Base-by-base conservation (phyloP, 2,797 vertebrate species). In the Diceros bicornis region DNA sequence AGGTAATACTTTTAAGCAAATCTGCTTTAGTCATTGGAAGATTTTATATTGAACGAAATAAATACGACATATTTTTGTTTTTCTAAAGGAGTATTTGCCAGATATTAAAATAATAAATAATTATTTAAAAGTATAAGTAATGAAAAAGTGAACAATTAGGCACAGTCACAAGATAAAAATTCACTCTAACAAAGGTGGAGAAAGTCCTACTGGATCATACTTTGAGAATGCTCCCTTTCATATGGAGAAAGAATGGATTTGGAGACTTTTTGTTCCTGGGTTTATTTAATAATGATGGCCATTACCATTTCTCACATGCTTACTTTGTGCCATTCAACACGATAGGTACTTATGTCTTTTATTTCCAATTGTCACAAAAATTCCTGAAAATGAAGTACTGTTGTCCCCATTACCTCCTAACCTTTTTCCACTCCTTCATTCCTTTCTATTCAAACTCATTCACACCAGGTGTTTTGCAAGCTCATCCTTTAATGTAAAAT, bases 101-200 rank as follows among this genome's bases (percentile, higher is more conserved):
- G 34, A 29, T 50, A 47, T 23, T 72, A 71, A 96, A 83, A 83
- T 84, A 59, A 61, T 74, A 41, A 75, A 34, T 71, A 25, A 83
- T 89, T 94, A 94, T 44, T 57, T 94, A 55, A 94, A 81, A 84
- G 37, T 41, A 17, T 62, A 61, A 66, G 18, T 47, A 62, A 96
- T 90, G 37, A 77, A 77, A 82, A 77, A 37, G 21, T 77, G 37
- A 95, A 94, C 21, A 75, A 85, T 92, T 82, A 57, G 55, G 11
- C 23, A 82, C 18, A 47, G 50, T 89, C 59, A 27, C 32, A 69
- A 96, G 50, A 61, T 79, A 20, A 71, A 71, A 94, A 32, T 25
- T 57, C 62, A 55, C 50, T 44, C 6, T 71, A 81, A 27, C 6
- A 84, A 37, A 74, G 37, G 21, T 4, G 66, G 62, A 83, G 29